Evolutionary conservation across 2,888 invertebrate species (phyloP).

Genomic region (Sceliomorpha sp.): DNA sequence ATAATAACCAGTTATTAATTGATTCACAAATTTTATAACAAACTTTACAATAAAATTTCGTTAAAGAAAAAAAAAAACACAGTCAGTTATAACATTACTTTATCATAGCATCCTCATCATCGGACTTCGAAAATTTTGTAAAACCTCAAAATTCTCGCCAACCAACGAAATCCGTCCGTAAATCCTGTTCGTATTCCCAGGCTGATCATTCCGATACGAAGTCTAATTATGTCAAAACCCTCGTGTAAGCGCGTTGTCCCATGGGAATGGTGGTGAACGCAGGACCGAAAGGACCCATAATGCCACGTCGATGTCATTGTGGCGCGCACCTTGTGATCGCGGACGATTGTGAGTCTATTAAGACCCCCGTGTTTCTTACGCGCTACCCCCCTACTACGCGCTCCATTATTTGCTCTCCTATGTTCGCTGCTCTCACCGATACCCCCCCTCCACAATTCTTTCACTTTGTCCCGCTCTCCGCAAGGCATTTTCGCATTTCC

Average conservation of each 20-base stretch:
- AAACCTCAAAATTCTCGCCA: too few species aligned
- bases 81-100: too few species aligned
- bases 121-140: too few species aligned
- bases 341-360: constrained; percentile 72
- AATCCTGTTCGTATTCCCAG: constrained; percentile 65
- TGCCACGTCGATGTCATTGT: constrained; percentile 74
- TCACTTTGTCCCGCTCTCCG: constrained; percentile 25
- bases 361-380: constrained; percentile 56
- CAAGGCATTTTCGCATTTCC: constrained; percentile 19
- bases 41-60: too few species aligned
- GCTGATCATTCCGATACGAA: constrained; percentile 76
- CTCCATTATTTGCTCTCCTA: constrained; percentile 24
- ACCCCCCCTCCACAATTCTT: constrained; percentile 10
- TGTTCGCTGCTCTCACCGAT: constrained; percentile 5
- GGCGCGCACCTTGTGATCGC: constrained; percentile 71
- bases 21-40: too few species aligned
- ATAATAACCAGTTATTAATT: too few species aligned
- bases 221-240: constrained; percentile 76
- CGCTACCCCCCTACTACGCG: constrained; percentile 39
- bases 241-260: constrained; percentile 66
- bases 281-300: constrained; percentile 57
- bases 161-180: too few species aligned
- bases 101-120: too few species aligned
- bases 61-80: too few species aligned
- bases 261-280: constrained; percentile 71